Evolutionary conservation across 2,888 invertebrate species (phyloP).

Genomic region (Platypus cylindrus): DNA sequence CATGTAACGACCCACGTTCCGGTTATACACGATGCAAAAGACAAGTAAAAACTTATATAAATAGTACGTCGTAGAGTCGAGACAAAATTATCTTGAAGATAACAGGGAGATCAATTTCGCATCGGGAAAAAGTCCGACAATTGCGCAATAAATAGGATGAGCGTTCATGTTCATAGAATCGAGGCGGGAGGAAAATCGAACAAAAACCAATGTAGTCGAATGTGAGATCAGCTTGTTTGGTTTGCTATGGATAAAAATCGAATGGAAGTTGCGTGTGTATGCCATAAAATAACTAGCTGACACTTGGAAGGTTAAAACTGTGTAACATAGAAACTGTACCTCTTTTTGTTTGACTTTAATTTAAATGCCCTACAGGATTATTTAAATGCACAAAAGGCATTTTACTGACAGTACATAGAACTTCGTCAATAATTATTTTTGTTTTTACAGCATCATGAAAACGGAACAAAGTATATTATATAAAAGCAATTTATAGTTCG

Average conservation of each 20-base stretch:
- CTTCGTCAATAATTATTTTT: too few relatives aligned
- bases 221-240: conserved; percentile 29
- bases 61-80: conserved; percentile 14
- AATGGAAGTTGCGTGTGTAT: conserved; percentile 25
- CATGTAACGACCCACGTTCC: conserved; percentile 8
- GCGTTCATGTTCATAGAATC: conserved; percentile 25
- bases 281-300: conserved; percentile 29
- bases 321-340: too few relatives aligned
- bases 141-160: conserved; percentile 28
- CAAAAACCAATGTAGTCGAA: conserved; percentile 32
- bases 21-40: conserved; percentile 8
- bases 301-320: conserved; percentile 22
- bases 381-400: too few relatives aligned
- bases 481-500: too few relatives aligned
- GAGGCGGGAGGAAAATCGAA: conserved; percentile 20
- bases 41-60: conserved; percentile 15
- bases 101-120: conserved; percentile 23
- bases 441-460: too few relatives aligned
- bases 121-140: conserved; percentile 26
- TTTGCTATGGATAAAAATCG: conserved; percentile 28
- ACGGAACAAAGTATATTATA: too few relatives aligned
- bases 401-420: too few relatives aligned
- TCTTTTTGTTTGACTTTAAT: too few relatives aligned
- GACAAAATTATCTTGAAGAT: conserved; percentile 22
- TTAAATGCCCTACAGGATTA: too few relatives aligned